These are phyloP conservation scores for Puntigrus tetrazona DNA, from an alignment of 2,113 vertebrate species.

Conservation along the genomic window DNA sequence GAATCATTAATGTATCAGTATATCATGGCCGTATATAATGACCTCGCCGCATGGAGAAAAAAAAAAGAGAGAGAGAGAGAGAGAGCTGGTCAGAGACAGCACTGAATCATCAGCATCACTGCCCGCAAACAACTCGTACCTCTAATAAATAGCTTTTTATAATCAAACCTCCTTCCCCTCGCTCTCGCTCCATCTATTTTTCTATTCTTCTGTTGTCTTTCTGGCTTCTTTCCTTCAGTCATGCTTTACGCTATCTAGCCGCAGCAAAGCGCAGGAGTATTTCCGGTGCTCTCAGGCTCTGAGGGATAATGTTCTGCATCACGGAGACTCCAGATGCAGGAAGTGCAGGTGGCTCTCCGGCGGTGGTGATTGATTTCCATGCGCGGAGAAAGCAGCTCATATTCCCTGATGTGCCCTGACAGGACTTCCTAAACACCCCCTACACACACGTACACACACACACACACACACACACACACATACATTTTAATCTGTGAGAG, in stretches of 20 bases:
- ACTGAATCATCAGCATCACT: conserved; percentile 16
- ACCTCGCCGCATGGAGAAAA: neutral
- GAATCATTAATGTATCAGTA: conserved; percentile 24
- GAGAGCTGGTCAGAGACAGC: neutral
- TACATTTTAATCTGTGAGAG: conserved; percentile 42
- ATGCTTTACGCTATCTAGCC: neutral
- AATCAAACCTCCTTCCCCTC: neutral
- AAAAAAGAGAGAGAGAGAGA: neutral
- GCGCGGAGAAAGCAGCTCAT: conserved; percentile 41
- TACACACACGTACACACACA: neutral
- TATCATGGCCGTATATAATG: conserved; percentile 42
- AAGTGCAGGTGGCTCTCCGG: conserved; percentile 47
- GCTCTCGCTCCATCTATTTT: neutral
- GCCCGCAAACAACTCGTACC: neutral
- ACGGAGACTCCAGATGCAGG: conserved; percentile 25
- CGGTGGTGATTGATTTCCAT: conserved; percentile 53
- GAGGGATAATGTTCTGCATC: conserved; percentile 34
- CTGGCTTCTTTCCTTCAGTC: conserved; percentile 11
- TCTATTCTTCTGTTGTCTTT: conserved; percentile 7
- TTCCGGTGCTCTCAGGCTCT: neutral
- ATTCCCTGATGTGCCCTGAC: conserved; percentile 51
- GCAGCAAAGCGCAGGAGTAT: neutral
- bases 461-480: neutral
- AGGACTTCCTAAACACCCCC: conserved; percentile 45
- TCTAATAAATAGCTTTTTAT: conserved; percentile 32